A percentile compares a stretch with the other conserved stretches of the same genome.
phyloP scores from a whole-genome alignment of 2,888 invertebrate species.

The Limnephilus lunatus region DNA sequence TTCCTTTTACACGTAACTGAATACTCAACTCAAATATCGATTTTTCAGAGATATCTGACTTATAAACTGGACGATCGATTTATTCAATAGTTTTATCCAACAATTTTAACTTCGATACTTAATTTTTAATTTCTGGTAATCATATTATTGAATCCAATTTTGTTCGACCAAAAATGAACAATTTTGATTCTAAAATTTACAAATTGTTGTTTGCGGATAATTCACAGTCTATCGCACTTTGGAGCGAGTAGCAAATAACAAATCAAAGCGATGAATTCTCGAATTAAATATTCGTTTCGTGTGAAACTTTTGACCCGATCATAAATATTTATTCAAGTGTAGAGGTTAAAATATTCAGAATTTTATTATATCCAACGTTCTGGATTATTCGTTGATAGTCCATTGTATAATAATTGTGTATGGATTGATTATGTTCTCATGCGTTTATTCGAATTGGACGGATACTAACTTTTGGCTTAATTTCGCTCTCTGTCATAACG shows the following conservation, averaged over 20 bases:
- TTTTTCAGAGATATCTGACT: too few species aligned
- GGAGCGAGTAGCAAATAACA: neutral
- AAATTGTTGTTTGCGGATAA: neutral
- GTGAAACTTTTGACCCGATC: neutral
- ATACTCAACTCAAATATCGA: too few species aligned
- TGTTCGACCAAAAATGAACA: neutral
- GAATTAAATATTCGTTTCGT: neutral
- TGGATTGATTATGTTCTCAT: neutral
- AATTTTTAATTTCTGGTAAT: too few species aligned
- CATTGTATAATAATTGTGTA: neutral
- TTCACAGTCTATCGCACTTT: neutral
- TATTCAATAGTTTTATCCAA: too few species aligned
- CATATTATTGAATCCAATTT: too few species aligned
- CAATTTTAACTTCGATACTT: too few species aligned
- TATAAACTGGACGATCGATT: too few species aligned
- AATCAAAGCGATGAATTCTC: neutral
- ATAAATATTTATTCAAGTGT: neutral
- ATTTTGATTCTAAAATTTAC: neutral
- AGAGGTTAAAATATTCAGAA: neutral
- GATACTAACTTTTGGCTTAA: neutral
- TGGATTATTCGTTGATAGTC: neutral
- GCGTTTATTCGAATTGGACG: neutral
- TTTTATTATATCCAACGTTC: neutral
- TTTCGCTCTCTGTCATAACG: too few species aligned
- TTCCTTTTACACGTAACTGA: too few species aligned